phyloP scores from a whole-genome alignment of 2,113 vertebrate species.

The Pleuronectes platessa region DNA sequence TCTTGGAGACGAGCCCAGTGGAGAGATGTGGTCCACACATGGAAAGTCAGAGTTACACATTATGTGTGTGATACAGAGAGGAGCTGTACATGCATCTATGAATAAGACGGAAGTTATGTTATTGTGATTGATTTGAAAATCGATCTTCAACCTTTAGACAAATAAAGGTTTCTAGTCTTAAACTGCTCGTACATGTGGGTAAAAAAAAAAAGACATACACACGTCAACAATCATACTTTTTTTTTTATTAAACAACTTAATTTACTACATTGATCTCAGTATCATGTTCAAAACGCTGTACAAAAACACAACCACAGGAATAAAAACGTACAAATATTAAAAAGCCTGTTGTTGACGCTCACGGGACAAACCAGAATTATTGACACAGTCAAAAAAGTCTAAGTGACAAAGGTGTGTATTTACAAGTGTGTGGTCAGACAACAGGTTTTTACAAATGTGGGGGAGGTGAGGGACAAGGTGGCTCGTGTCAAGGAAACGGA shows the following conservation, averaged over 20 bases:
- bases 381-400: no score
- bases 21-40: no score
- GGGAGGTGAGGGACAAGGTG: no score
- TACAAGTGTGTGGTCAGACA: no score
- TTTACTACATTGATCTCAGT: slow-evolving; percentile 28
- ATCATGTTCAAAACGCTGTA: slow-evolving; percentile 39
- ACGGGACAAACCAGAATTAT: no score
- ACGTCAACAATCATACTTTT: slow-evolving; percentile 7
- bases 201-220: not conserved
- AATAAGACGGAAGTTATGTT: not conserved
- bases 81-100: not conserved
- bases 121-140: no score
- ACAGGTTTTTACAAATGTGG: no score
- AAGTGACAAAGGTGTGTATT: no score
- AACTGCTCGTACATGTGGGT: not conserved
- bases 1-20: no score
- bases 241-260: slow-evolving; percentile 1
- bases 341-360: not conserved
- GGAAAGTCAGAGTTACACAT: not conserved
- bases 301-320: slow-evolving; percentile 45
- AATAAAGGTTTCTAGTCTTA: no score
- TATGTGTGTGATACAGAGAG: not conserved
- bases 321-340: slow-evolving; percentile 25
- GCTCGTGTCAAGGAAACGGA: no score
- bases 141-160: no score